phyloP scores from a whole-genome alignment of 2,888 invertebrate species.

The Caradrina clavipalpis region DNA sequence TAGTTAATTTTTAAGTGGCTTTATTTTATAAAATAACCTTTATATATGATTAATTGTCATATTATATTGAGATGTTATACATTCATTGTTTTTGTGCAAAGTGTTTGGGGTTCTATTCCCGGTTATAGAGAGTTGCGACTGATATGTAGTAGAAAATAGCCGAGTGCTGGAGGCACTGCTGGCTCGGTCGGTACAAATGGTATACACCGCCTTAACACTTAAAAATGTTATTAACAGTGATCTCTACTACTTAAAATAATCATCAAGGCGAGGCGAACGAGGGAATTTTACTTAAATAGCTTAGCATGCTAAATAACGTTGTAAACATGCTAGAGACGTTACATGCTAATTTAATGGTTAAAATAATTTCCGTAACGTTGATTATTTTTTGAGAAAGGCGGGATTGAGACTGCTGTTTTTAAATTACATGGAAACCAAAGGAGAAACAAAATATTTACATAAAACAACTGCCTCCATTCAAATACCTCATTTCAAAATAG shows the following conservation, averaged over 20 bases:
- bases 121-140: slow-evolving; percentile 88
- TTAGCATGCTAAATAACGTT: slow-evolving; percentile 30
- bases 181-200: slow-evolving; percentile 89
- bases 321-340: slow-evolving; percentile 11
- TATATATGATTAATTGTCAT: slow-evolving; percentile 82
- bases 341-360: neutral
- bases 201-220: slow-evolving; percentile 90
- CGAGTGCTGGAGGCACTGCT: slow-evolving; percentile 76
- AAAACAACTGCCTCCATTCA: slow-evolving; percentile 73
- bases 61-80: slow-evolving; percentile 90
- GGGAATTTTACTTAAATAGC: slow-evolving; percentile 49
- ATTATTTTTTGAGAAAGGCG: slow-evolving; percentile 66
- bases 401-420: slow-evolving; percentile 62
- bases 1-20: slow-evolving; percentile 90
- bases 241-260: slow-evolving; percentile 73
- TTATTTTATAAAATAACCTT: slow-evolving; percentile 88
- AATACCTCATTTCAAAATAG: slow-evolving; percentile 79
- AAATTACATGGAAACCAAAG: slow-evolving; percentile 57
- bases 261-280: slow-evolving; percentile 57
- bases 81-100: slow-evolving; percentile 90
- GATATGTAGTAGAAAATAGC: slow-evolving; percentile 87
- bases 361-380: slow-evolving; percentile 52
- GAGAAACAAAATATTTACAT: slow-evolving; percentile 43
- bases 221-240: slow-evolving; percentile 86
- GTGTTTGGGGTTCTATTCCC: slow-evolving; percentile 86